phyloP scores from a whole-genome alignment of 2,113 vertebrate genomes.

The Xiphias gladius region DNA sequence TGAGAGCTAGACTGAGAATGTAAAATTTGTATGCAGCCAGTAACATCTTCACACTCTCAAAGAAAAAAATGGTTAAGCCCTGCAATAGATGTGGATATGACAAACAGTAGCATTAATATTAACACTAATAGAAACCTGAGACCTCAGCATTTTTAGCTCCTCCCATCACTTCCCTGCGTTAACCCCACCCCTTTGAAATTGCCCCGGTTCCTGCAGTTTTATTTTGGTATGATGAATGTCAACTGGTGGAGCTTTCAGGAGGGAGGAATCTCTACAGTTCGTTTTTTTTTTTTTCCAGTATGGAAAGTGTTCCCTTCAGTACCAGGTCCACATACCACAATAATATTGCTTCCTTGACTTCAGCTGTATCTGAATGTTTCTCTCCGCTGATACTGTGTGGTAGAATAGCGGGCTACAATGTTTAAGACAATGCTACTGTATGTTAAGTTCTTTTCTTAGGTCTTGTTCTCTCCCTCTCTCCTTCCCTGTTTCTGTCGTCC shows the following conservation, averaged over 20 bases:
- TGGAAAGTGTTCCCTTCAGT: constrained; percentile 73
- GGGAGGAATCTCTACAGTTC: constrained; percentile 46
- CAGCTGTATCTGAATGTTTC: constrained; percentile 16
- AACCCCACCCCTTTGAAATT: constrained; percentile 58
- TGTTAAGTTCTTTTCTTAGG: neutral
- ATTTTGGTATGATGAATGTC: constrained; percentile 56
- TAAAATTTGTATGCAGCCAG: constrained; percentile 13
- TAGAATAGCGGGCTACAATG: neutral
- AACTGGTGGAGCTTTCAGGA: constrained; percentile 51
- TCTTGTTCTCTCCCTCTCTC: neutral
- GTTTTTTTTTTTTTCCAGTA: constrained; percentile 53
- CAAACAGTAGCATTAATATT: constrained; percentile 38
- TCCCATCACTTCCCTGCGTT: constrained; percentile 28
- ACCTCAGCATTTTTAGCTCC: constrained; percentile 33
- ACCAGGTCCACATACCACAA: constrained; percentile 64
- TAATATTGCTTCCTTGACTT: constrained; percentile 47
- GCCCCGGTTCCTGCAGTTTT: constrained; percentile 61
- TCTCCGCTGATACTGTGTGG: neutral
- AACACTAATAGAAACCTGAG: constrained; percentile 61
- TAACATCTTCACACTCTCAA: neutral
- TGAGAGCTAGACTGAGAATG: constrained; percentile 10
- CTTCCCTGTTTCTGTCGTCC: neutral
- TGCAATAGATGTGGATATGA: neutral
- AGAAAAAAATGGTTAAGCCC: constrained; percentile 1
- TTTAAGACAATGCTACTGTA: neutral